Conservation (phyloP, 1,140 invertebrate genomes). For the Drosophila setifemur region DNA sequence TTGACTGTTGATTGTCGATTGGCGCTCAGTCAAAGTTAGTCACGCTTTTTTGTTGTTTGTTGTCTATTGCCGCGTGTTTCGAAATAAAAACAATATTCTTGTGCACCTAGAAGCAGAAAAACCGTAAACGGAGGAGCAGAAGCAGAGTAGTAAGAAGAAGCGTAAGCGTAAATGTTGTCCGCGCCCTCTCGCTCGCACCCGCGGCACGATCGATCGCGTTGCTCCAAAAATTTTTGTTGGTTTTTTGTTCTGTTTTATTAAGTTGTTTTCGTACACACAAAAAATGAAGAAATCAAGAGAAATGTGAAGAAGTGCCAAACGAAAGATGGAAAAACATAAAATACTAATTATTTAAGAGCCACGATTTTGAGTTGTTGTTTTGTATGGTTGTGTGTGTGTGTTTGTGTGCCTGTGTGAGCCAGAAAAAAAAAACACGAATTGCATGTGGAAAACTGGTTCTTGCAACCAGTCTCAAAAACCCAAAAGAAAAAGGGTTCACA, state of each 20-base stretch:
- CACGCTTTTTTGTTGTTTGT: conserved; percentile 6
- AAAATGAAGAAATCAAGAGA: not conserved
- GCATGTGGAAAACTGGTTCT: conserved; percentile 69
- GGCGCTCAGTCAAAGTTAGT: conserved; percentile 7
- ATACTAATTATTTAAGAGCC: conserved; percentile 18
- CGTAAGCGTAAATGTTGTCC: conserved; percentile 6
- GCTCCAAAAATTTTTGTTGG: conserved; percentile 24
- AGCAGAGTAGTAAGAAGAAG: conserved; percentile 5
- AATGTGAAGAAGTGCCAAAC: conserved; percentile 18
- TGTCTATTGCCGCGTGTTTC: conserved; percentile 3
- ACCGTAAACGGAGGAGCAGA: not conserved
- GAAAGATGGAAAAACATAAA: conserved; percentile 17
- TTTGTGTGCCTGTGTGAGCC: conserved; percentile 11
- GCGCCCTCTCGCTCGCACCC: conserved; percentile 10
- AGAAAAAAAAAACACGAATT: conserved; percentile 55
- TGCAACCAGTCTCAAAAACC: conserved; percentile 57
- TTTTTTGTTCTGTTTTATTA: conserved; percentile 37
- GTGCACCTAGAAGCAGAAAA: no score
- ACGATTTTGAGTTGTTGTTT: conserved; percentile 8
- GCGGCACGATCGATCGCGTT: conserved; percentile 13
- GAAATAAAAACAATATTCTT: not conserved
- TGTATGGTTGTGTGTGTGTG: not conserved
- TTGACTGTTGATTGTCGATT: conserved; percentile 19
- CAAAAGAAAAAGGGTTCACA: conserved; percentile 62
- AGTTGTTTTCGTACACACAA: conserved; percentile 12